Base-by-base conservation (phyloP, 2,888 invertebrate genomes). In the Andrena fulva region DNA sequence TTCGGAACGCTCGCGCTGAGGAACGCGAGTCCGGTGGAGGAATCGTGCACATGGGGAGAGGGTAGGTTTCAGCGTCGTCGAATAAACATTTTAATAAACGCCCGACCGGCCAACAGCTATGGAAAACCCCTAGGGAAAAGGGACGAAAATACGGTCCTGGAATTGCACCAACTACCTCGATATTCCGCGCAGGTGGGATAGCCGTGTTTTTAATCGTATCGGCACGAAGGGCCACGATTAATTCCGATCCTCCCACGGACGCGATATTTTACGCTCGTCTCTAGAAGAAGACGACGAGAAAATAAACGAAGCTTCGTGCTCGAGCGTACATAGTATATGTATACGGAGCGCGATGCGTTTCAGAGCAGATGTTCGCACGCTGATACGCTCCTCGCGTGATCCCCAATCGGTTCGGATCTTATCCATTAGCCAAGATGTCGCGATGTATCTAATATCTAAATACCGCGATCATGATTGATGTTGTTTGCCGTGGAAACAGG, bases 1-100 rank as follows among this genome's bases (percentile, higher is more conserved):
- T 77, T 80, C 72, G 72, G 59, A 74, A 75, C n/a, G 72, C 33
- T 63, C 35, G 48, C 62, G 64, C 27, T 42, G 59, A 50, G 29
- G 35, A 81, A 72, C 8, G 63, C n/a, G 42, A 20, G 24, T 12
- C 20, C 33, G 35, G 35, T 27, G 27, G 63, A n/a, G 54, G 10
- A 12, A 16, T 27, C 59, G 56, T 72, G 59, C 52, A 63, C 24
- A 27, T 5, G 27, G 27, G 8, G 8, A 8, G 27, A 29, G 69
- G 42, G 31, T 64, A 35, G 50, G 66, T 80, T 77, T 72, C 80
- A 64, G 35, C 72, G 70, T 80, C 79, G 79, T 73, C 80, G 89
- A 87, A 90, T 89, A 90, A 90, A 90, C 87, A 89, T 89, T 90
- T 90, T 89, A 89, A 90, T 89, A 89, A 90, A 90, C 85, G 85